phyloP scores from a whole-genome alignment of 2,113 vertebrate genomes.

The Mesocricetus auratus region DNA sequence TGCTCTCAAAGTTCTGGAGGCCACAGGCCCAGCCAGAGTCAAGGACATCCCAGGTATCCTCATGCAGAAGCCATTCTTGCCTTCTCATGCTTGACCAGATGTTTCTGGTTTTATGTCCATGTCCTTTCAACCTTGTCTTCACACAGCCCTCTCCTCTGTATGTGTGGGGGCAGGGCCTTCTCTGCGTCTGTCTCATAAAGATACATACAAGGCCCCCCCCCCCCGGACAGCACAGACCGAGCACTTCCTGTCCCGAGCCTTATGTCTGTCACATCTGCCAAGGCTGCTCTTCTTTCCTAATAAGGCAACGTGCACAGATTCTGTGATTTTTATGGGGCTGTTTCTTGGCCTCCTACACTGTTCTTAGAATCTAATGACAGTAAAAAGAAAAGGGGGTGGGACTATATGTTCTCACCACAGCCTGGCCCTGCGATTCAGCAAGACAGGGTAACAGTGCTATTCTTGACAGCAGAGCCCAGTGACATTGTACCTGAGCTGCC shows the following conservation, averaged over 20 bases:
- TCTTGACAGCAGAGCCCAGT: background rate
- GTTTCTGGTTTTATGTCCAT: background rate
- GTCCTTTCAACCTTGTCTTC: background rate
- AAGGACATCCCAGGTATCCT: background rate
- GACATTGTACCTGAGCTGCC: background rate
- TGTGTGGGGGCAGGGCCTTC: background rate
- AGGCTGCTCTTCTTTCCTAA: background rate
- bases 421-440: background rate
- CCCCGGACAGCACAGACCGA: background rate
- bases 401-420: too few relatives aligned
- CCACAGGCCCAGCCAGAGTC: background rate
- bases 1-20: background rate
- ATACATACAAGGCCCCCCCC: background rate
- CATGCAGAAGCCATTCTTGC: background rate
- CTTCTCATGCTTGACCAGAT: background rate
- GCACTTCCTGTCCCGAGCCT: background rate
- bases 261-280: background rate
- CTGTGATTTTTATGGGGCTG: background rate
- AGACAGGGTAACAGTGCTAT: background rate
- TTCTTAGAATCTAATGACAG: background rate
- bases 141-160: background rate
- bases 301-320: background rate
- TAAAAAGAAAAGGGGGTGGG: background rate
- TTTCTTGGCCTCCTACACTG: background rate
- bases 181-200: background rate